These are phyloP conservation scores for Seriola rivoliana DNA, from an alignment of 2,113 vertebrate genomes.

Conservation along the genomic window DNA sequence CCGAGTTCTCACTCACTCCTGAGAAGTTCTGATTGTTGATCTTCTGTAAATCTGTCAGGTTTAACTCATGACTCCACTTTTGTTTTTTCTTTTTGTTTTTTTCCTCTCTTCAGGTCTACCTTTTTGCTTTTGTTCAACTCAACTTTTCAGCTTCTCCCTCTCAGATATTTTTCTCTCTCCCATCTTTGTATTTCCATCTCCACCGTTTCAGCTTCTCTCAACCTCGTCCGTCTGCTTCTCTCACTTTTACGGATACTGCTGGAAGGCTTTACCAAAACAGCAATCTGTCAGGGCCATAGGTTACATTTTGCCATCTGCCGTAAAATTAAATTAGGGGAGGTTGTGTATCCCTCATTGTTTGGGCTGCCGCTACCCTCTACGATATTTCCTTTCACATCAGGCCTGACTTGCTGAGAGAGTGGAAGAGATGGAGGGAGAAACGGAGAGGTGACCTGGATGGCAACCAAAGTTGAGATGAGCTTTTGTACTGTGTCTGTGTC, in stretches of 20 bases:
- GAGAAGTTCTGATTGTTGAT: constrained; percentile 57
- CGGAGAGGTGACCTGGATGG: constrained; percentile 56
- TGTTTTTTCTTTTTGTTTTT: too few relatives aligned
- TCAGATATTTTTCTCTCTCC: constrained; percentile 27
- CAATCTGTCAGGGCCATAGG: constrained; percentile 86
- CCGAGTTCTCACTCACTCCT: constrained; percentile 19
- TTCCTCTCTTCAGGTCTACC: background rate
- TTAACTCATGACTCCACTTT: constrained; percentile 30
- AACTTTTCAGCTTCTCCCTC: constrained; percentile 5
- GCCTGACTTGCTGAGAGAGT: constrained; percentile 44
- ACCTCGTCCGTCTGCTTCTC: constrained; percentile 55
- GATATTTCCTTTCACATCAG: constrained; percentile 63
- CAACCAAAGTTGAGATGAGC: constrained; percentile 63
- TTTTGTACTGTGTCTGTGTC: constrained; percentile 47
- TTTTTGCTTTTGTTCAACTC: background rate
- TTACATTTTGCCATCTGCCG: constrained; percentile 84
- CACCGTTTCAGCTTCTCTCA: constrained; percentile 42
- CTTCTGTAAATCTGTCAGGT: constrained; percentile 56
- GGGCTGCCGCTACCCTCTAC: constrained; percentile 69
- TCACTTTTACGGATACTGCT: constrained; percentile 62
- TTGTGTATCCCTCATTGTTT: constrained; percentile 78
- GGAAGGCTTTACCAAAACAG: constrained; percentile 81
- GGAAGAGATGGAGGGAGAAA: constrained; percentile 40
- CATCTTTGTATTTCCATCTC: constrained; percentile 46
- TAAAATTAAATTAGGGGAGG: constrained; percentile 79